Evolutionary conservation across 2,797 vertebrate species (phyloP).

Genomic region (Malurus leucopterus): DNA sequence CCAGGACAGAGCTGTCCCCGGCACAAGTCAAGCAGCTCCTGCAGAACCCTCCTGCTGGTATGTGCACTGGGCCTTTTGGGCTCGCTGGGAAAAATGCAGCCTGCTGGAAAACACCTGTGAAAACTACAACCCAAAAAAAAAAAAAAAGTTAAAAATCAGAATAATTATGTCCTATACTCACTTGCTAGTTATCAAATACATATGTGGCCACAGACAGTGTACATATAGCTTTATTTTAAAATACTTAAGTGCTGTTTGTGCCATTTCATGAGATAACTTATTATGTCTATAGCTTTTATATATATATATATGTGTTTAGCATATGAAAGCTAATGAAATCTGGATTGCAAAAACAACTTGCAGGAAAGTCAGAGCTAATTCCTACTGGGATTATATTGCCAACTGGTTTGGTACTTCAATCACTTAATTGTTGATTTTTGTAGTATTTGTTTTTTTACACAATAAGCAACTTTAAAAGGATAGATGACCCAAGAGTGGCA

Average conservation of each 20-base stretch:
- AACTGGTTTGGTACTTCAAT: not conserved
- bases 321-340: not conserved
- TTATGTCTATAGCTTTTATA: not conserved
- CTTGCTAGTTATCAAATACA: not conserved
- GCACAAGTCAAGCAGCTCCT: conserved; percentile 92
- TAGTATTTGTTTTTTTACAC: not conserved
- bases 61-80: not conserved
- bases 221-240: not conserved
- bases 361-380: not conserved
- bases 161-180: not conserved
- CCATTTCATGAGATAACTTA: not conserved
- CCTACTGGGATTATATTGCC: not conserved
- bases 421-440: not conserved
- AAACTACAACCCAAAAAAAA: not conserved
- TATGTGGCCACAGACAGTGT: not conserved
- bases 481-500: not conserved
- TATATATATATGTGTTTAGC: not conserved
- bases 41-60: conserved; percentile 91
- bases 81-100: not conserved
- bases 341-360: not conserved
- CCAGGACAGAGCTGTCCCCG: conserved; percentile 87
- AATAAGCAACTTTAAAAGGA: not conserved
- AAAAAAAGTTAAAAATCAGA: not conserved
- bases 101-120: not conserved
- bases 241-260: fast-evolving